Conservation (phyloP, 2,888 invertebrate genomes). For the Acanthosoma haemorrhoidale region DNA sequence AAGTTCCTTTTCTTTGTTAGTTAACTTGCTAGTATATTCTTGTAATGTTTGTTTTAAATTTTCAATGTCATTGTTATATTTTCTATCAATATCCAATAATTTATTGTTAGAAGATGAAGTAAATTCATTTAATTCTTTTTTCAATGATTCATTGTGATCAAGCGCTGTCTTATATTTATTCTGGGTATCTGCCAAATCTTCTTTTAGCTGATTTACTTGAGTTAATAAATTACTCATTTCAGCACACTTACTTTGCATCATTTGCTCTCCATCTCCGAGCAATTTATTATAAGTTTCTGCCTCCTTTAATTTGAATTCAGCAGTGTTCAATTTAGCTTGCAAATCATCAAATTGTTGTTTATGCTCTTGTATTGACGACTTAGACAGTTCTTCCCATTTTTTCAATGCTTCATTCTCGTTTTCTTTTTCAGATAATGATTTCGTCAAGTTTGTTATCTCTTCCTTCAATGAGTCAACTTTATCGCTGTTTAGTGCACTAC, state of each 20-base stretch:
- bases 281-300: conserved; percentile 54
- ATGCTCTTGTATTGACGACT: conserved; percentile 48
- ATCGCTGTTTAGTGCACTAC: neutral
- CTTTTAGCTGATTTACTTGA: conserved; percentile 5
- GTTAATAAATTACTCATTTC: conserved; percentile 34
- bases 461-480: conserved; percentile 31
- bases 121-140: conserved; percentile 29
- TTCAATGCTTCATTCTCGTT: conserved; percentile 43
- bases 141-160: conserved; percentile 27
- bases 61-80: conserved; percentile 39
- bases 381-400: conserved; percentile 47
- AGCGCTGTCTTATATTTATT: neutral
- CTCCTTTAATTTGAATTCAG: conserved; percentile 47
- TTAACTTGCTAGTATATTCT: conserved; percentile 43
- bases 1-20: conserved; percentile 25
- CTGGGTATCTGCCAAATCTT: neutral
- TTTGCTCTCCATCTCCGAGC: conserved; percentile 43
- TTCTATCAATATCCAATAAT: conserved; percentile 15
- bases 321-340: conserved; percentile 40
- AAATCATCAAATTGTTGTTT: conserved; percentile 42
- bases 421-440: conserved; percentile 48
- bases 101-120: neutral
- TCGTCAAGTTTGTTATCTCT: conserved; percentile 43
- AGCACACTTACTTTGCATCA: conserved; percentile 40
- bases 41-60: conserved; percentile 44